Conservation (phyloP, 2,113 vertebrate genomes). For the Alces alces region DNA sequence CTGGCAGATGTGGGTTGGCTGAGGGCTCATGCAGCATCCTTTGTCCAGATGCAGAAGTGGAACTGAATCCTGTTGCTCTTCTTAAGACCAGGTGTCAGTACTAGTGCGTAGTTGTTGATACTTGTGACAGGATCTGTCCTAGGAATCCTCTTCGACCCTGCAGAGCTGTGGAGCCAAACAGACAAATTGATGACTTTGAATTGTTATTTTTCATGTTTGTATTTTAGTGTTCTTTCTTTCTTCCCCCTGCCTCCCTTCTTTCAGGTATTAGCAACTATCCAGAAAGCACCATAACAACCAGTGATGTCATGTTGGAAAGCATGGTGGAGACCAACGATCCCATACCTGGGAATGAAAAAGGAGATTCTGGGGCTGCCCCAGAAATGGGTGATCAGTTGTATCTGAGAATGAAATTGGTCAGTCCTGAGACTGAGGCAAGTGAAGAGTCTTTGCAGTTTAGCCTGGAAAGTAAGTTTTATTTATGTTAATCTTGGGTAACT, state of each 20-base stretch:
- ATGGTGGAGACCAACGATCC: conserved; percentile 81
- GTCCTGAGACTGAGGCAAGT: conserved; percentile 88
- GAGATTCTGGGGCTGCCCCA: conserved; percentile 53
- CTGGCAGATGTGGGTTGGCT: conserved; percentile 77
- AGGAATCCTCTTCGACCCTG: conserved; percentile 34
- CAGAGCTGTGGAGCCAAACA: conserved; percentile 27
- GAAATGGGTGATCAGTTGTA: conserved; percentile 87
- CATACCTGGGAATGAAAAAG: conserved; percentile 78
- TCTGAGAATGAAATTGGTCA: conserved; percentile 92
- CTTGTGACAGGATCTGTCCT: conserved; percentile 67
- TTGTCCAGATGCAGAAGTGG: conserved; percentile 77
- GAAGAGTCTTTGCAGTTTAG: conserved; percentile 89
- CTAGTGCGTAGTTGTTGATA: conserved; percentile 71
- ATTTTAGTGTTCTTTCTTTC: conserved; percentile 55
- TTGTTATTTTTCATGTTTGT: conserved; percentile 46
- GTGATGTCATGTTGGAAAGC: conserved; percentile 82
- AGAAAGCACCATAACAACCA: conserved; percentile 80
- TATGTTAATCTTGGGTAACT: conserved; percentile 41
- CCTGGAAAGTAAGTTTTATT: conserved; percentile 90
- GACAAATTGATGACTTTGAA: conserved; percentile 46
- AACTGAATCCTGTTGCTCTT: conserved; percentile 61
- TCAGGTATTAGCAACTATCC: conserved; percentile 86
- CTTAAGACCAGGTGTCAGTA: conserved; percentile 72
- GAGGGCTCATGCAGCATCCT: conserved; percentile 77
- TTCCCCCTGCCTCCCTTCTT: conserved; percentile 58